phyloP scores from a whole-genome alignment of 2,797 vertebrate species.

The Esox lucius region DNA sequence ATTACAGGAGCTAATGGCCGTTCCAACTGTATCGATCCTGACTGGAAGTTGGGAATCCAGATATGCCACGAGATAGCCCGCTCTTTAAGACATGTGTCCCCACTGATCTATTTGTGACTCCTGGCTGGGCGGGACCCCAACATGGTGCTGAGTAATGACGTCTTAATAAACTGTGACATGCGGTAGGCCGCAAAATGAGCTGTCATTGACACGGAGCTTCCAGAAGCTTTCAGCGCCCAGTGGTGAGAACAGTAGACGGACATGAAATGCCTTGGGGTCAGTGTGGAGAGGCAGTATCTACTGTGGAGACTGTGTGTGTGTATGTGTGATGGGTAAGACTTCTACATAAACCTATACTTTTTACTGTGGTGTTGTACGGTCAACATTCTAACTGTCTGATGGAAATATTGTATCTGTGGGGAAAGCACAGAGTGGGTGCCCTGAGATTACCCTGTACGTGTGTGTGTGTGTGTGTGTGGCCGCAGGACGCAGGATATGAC shows the following conservation, averaged over 20 bases:
- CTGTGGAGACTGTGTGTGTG: not conserved
- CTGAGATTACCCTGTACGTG: conserved; percentile 53
- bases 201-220: conserved; percentile 73
- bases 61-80: not conserved
- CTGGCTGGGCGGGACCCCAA: not conserved
- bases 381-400: too few relatives aligned
- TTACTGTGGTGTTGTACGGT: too few relatives aligned
- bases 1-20: conserved; percentile 52
- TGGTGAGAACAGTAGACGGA: conserved; percentile 71
- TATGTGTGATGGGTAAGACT: conserved; percentile 5
- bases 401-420: not conserved
- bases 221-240: conserved; percentile 72
- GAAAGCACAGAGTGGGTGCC: conserved; percentile 13
- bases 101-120: conserved; percentile 2
- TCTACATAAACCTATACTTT: too few relatives aligned
- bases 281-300: conserved; percentile 46
- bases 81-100: not conserved
- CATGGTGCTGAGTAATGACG: conserved; percentile 68
- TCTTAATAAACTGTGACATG: conserved; percentile 77
- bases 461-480: conserved; percentile 29
- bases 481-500: conserved; percentile 59
- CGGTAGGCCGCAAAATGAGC: conserved; percentile 63
- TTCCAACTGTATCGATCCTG: conserved; percentile 61
- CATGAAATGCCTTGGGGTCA: conserved; percentile 58
- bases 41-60: not conserved